Percentiles rank a stretch among this genome's conserved stretches.
Evolutionary conservation across 2,113 vertebrate genomes (phyloP).

Genomic region (Carettochelys insculpta): DNA sequence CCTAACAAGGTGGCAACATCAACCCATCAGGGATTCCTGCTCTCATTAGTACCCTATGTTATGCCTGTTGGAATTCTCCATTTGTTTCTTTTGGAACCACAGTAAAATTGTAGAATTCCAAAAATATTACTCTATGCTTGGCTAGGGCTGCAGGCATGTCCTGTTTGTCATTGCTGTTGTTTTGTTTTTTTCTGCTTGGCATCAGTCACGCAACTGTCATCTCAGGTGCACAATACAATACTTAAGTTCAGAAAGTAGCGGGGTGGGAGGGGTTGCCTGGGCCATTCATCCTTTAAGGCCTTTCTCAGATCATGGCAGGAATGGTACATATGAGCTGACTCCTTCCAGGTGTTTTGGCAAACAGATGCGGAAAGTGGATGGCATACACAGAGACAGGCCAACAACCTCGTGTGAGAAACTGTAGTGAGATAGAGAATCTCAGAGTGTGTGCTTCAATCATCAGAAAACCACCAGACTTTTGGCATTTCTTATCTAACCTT

Average conservation of each 20-base stretch:
- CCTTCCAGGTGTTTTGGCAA: background rate
- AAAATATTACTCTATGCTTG: background rate
- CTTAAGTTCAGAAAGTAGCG: background rate
- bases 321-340: background rate
- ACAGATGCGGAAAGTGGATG: background rate
- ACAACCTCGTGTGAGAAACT: background rate
- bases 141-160: too few relatives aligned
- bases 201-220: background rate
- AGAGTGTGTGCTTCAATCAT: background rate
- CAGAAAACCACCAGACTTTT: background rate
- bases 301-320: background rate
- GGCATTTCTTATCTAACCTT: background rate
- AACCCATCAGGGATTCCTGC: background rate
- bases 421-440: background rate
- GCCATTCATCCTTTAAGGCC: background rate
- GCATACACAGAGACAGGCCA: background rate
- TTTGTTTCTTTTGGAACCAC: too few relatives aligned
- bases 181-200: background rate
- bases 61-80: too few relatives aligned
- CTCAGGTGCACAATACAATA: background rate
- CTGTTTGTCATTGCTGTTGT: too few relatives aligned
- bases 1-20: background rate
- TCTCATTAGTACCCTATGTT: background rate
- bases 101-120: too few relatives aligned
- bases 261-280: background rate